phyloP scores from a whole-genome alignment of 2,888 invertebrate genomes.

The Heteromurus nitidus region DNA sequence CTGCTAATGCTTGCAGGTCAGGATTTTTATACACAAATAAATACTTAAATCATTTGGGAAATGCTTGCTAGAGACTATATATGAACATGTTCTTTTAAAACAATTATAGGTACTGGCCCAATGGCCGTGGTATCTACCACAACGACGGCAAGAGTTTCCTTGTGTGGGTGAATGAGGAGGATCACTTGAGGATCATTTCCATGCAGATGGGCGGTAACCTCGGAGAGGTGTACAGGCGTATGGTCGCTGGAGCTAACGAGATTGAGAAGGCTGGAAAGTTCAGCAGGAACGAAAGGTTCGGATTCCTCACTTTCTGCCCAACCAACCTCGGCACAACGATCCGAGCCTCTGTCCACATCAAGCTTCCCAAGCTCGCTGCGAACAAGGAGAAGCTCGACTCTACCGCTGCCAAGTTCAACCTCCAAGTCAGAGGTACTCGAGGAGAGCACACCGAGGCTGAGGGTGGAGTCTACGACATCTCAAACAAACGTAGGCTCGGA shows the following conservation, averaged over 20 bases:
- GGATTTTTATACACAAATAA: too few relatives aligned
- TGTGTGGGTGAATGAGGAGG: constrained; percentile 99
- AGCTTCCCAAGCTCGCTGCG: constrained; percentile 77
- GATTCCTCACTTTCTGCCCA: constrained; percentile 76
- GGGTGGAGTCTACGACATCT: constrained; percentile 78
- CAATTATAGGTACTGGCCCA: constrained; percentile 89
- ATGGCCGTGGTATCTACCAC: constrained; percentile 97
- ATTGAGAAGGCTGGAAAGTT: constrained; percentile 77
- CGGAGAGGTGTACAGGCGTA: constrained; percentile 66
- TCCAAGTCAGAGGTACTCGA: constrained; percentile 77
- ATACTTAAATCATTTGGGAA: too few relatives aligned
- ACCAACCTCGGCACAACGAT: constrained; percentile 80
- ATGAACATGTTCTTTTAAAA: background rate
- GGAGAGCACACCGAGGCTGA: constrained; percentile 78
- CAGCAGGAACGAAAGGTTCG: constrained; percentile 77
- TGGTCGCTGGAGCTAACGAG: constrained; percentile 76
- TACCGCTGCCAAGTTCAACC: constrained; percentile 77
- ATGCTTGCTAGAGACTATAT: too few relatives aligned
- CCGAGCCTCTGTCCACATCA: constrained; percentile 79
- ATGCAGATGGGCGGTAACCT: constrained; percentile 82
- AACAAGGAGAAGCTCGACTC: constrained; percentile 76
- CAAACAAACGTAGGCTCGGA: constrained; percentile 78
- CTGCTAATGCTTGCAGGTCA: constrained; percentile 92
- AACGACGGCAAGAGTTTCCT: constrained; percentile 98
- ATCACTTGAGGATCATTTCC: constrained; percentile 97